These are phyloP conservation scores for Ophioninae sp. DNA, from an alignment of 2,888 invertebrate genomes.

Conservation along the genomic window DNA sequence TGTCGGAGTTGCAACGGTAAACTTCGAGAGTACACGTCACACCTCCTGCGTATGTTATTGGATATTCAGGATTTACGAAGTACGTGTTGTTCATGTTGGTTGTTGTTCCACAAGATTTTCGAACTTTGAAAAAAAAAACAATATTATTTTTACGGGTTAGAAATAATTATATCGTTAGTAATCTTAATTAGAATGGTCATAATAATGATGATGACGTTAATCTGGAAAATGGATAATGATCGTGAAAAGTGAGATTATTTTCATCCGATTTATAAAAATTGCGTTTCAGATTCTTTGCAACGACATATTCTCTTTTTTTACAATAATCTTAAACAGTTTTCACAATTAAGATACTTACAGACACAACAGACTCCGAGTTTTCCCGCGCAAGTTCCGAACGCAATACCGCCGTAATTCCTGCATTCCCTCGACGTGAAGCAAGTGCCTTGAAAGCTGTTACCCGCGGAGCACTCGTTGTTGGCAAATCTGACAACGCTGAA, in stretches of 20 bases:
- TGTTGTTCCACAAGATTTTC: constrained; percentile 87
- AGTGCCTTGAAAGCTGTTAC: constrained; percentile 87
- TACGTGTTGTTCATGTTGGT: constrained; percentile 91
- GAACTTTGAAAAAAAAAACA: constrained; percentile 82
- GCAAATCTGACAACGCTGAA: constrained; percentile 90
- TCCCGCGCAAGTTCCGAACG: constrained; percentile 88
- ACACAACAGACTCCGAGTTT: constrained; percentile 91
- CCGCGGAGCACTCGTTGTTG: constrained; percentile 86
- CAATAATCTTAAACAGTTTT: neutral
- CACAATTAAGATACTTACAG: constrained; percentile 83
- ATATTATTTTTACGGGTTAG: neutral
- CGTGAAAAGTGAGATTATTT: neutral
- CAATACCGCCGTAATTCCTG: constrained; percentile 86
- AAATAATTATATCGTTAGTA: neutral
- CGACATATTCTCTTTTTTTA: neutral
- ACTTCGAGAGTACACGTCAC: constrained; percentile 88
- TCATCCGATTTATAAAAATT: neutral
- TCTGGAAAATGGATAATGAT: neutral
- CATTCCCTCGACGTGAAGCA: constrained; percentile 91
- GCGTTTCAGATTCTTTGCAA: neutral
- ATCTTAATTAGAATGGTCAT: neutral
- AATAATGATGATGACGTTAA: neutral
- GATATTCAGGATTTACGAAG: constrained; percentile 90
- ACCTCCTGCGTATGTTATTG: constrained; percentile 86
- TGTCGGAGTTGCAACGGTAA: constrained; percentile 85